Evolutionary conservation across 1,140 invertebrate genomes (phyloP), one percentile per base, ranked within the genome.

Genomic region (Muscidifurax raptorellus): DNA sequence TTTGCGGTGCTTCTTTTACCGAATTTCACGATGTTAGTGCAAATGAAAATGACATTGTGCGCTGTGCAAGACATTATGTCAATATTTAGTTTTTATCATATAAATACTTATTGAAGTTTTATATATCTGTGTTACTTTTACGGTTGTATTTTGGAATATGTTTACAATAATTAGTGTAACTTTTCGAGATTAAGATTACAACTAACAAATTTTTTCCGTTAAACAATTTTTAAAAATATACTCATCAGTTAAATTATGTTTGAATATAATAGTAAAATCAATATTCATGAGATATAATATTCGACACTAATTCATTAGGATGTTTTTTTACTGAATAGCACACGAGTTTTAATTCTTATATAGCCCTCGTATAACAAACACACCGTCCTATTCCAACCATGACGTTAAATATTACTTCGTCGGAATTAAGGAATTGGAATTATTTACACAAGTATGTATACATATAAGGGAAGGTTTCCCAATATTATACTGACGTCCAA

Each of bases 381-480:
- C 47, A 76, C 74, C 27, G 7, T 18, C 6, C 4, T n/a, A 15
- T 71, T 71, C 28, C 69, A 52, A 28, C 36, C 75, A 85, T 71
- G 64, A 83, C 69, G 32, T 86, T 59, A n/a, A 6, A n/a, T 22
- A 52, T 18, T 76, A 83, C 5, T 85, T 79, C 79, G 66, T 88
- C 66, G 86, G 69, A 75, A 72, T 86, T 84, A 78, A 89, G 86
- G 87, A 84, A 83, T 80, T 90, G 87, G 87, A 88, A 84, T 87
- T 90, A 90, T 90, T 87, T 90, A 85, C 80, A 89, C 75, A 88
- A 80, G 25, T 90, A 90, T 90, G 82, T 89, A n/a, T n/a, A 90
- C 89, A 89, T 84, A 47, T 47, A 81, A 82, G 30, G 75, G 44
- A 28, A 80, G 78, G 64, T 40, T 80, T 84, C 52, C 71, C 67